A percentile compares a stretch with the other conserved stretches of the same genome.
These are phyloP conservation scores for Hippopotamus amphibius DNA, from an alignment of 2,113 vertebrate species.

Conservation along the genomic window DNA sequence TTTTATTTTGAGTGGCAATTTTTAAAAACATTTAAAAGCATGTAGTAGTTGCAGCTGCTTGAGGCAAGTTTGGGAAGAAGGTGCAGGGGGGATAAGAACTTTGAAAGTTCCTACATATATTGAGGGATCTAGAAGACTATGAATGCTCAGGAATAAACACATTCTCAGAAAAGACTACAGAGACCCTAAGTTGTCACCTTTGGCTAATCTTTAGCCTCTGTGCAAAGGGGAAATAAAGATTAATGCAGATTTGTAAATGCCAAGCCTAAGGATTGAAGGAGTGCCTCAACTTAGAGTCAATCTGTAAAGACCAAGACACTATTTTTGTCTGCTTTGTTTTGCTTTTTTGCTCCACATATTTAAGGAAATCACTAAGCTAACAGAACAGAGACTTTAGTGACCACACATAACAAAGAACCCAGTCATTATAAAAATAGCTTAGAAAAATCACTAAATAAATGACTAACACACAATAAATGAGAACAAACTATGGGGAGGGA, in stretches of 20 bases:
- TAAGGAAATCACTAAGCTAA: not conserved
- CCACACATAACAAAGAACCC: not conserved
- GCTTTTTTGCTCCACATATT: not conserved
- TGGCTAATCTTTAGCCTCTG: not conserved
- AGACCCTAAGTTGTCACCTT: not conserved
- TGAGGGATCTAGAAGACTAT: not conserved
- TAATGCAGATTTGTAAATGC: not conserved
- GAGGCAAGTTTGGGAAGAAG: not conserved
- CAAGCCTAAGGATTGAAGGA: not conserved
- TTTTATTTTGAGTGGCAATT: not conserved
- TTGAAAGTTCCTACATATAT: not conserved
- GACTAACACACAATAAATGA: not conserved
- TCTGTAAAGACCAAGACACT: not conserved
- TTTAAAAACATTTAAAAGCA: not conserved
- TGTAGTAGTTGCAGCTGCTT: not conserved
- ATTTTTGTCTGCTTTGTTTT: not conserved
- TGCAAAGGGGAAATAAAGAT: not conserved
- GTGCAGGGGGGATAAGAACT: not conserved
- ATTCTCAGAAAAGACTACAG: not conserved
- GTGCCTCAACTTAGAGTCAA: not conserved
- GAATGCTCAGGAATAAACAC: not conserved
- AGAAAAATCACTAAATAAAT: not conserved
- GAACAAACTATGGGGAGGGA: not conserved
- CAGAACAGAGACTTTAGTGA: not conserved
- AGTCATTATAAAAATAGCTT: constrained; percentile 17